phyloP scores from a whole-genome alignment of 2,113 vertebrate species.

The Colius striatus region DNA sequence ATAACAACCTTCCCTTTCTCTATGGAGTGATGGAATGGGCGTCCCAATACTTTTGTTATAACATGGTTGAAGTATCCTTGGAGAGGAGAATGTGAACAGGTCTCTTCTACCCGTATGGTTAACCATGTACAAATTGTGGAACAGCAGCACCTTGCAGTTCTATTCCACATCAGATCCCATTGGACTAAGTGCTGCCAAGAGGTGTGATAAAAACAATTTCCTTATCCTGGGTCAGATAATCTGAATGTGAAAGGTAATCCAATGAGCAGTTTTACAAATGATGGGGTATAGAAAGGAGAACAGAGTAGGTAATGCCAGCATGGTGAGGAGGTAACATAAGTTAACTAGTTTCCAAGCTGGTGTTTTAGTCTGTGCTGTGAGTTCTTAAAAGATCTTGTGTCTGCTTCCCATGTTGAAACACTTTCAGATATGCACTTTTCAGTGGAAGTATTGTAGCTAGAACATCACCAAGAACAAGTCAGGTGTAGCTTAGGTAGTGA shows the following conservation, averaged over 20 bases:
- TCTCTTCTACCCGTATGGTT: not conserved
- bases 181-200: not conserved
- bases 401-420: not conserved
- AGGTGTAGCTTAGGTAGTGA: not conserved
- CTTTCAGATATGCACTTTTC: not conserved
- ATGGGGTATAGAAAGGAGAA: not conserved
- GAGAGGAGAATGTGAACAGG: not conserved
- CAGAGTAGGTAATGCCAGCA: not conserved
- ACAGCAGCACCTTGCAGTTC: not conserved
- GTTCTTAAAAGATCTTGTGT: not conserved
- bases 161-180: not conserved
- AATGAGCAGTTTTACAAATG: not conserved
- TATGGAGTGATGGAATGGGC: not conserved
- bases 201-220: not conserved
- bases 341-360: not conserved
- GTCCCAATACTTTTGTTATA: not conserved
- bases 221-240: not conserved
- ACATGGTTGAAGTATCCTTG: not conserved
- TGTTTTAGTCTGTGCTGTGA: not conserved
- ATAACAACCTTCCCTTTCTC: not conserved
- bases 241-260: not conserved
- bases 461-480: not conserved
- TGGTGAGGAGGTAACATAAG: not conserved
- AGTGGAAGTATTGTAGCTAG: not conserved
- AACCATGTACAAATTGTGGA: not conserved